Evolutionary conservation across 1,140 invertebrate species (phyloP).

Genomic region (Drosophila watanabei): DNA sequence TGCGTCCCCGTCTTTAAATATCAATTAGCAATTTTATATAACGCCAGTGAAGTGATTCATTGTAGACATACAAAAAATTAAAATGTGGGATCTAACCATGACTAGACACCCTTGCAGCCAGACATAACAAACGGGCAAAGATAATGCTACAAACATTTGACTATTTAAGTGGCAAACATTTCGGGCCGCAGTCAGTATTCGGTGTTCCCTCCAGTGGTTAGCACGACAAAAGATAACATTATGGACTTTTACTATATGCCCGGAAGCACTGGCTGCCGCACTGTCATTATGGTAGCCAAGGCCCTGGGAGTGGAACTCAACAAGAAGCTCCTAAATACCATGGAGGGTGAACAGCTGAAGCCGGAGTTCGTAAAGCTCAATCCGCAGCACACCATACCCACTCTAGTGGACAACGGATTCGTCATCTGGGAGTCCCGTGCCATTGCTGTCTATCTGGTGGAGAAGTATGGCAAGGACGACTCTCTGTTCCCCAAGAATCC

Average conservation of each 20-base stretch:
- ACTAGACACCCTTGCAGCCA: not conserved
- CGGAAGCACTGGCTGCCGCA: slow-evolving; percentile 2
- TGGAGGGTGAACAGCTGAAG: slow-evolving; percentile 4
- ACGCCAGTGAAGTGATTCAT: slow-evolving; percentile 4
- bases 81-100: not conserved
- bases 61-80: no score
- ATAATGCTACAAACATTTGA: not conserved
- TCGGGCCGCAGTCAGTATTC: not conserved
- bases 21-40: not conserved
- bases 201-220: not conserved
- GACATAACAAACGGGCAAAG: not conserved
- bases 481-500: slow-evolving; percentile 6
- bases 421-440: slow-evolving; percentile 4
- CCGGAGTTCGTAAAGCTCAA: slow-evolving; percentile 3
- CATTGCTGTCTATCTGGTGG: slow-evolving; percentile 4
- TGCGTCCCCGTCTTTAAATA: not conserved
- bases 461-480: slow-evolving; percentile 11
- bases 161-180: slow-evolving; percentile 8
- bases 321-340: slow-evolving; percentile 1
- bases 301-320: slow-evolving; percentile 8
- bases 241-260: slow-evolving; percentile 16
- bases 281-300: slow-evolving; percentile 7
- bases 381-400: slow-evolving; percentile 7
- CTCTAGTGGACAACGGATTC: slow-evolving; percentile 2
- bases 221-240: not conserved